Base-by-base conservation (phyloP, 2,797 vertebrate genomes). In the Clarias laeviceps region DNA sequence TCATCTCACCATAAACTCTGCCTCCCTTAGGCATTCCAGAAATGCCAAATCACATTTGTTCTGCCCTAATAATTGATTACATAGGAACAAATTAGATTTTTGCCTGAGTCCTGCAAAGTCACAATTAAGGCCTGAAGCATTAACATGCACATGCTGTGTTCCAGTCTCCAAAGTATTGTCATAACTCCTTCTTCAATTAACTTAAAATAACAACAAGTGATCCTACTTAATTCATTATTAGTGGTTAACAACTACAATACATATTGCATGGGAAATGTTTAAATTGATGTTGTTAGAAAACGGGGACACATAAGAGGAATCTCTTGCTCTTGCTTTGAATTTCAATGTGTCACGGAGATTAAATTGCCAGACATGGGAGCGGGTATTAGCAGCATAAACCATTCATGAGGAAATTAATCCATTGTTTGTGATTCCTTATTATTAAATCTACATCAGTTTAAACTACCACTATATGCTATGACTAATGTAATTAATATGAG, bases 131-230 rank as follows among this genome's bases (percentile, higher is more conserved):
- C 27, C 84, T 66, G 69, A 74, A 83, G 85, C 72, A 61, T 61
- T 78, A 59, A 78, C 70, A 64, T 81, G 72, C 79, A 73, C 68
- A 70, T 69, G 32, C 40, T 70, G 32, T 68, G 89, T 74, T 87
- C 76, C 65, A 45, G 86, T 90, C 87, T 93, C 88, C 18, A 66
- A 86, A 85, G 87, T 56, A 66, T n/a, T 61, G 89, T 88, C 90
- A 84, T 85, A 84, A 85, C 90, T 87, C 87, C 81, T 83, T 86
- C 89, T 90, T 90, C 90, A 90, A 88, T 89, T 92, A 87, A 91
- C 93, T 92, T 91, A 94, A 92, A 92, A 91, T 93, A 93, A 86
- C 24, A 62, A 32, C 32, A 78, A 86, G 91, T 86, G 86, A 91
- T 84, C 82, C 80, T 50, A 92, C 90, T 93, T 76, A 92, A 88